These are phyloP conservation scores for Datnioides undecimradiatus DNA, from an alignment of 2,113 vertebrate species.

Conservation along the genomic window DNA sequence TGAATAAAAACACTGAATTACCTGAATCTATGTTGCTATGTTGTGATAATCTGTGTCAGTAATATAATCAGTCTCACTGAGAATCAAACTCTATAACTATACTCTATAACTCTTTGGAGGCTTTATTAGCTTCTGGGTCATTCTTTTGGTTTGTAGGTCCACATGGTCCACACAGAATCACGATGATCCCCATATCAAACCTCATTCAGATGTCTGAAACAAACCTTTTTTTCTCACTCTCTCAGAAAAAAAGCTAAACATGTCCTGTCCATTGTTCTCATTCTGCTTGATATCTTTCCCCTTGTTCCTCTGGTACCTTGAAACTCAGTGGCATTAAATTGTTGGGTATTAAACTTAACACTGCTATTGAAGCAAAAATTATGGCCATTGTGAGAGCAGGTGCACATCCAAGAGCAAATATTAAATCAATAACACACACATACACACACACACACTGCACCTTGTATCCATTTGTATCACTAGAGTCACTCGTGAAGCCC, in stretches of 20 bases:
- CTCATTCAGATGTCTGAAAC: too few species aligned
- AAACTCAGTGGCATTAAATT: background rate
- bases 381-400: background rate
- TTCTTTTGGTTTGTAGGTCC: background rate
- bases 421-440: slow-evolving; percentile 28
- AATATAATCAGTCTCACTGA: background rate
- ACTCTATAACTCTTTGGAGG: background rate
- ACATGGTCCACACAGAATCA: background rate
- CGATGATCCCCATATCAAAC: background rate
- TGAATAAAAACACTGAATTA: background rate
- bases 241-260: background rate
- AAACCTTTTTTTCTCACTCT: background rate
- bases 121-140: background rate
- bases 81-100: too few species aligned
- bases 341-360: slow-evolving; percentile 18
- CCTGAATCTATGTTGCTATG: background rate
- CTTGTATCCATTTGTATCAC: slow-evolving; percentile 12
- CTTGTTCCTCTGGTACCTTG: background rate
- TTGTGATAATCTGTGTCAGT: background rate
- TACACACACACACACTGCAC: background rate
- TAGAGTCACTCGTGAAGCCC: slow-evolving; percentile 6
- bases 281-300: background rate
- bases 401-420: slow-evolving; percentile 13
- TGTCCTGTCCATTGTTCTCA: background rate
- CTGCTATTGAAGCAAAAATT: background rate